Evolutionary conservation across 2,113 vertebrate genomes (phyloP), one percentile per base, ranked within the genome.

Genomic region (Clarias macrocephalus): DNA sequence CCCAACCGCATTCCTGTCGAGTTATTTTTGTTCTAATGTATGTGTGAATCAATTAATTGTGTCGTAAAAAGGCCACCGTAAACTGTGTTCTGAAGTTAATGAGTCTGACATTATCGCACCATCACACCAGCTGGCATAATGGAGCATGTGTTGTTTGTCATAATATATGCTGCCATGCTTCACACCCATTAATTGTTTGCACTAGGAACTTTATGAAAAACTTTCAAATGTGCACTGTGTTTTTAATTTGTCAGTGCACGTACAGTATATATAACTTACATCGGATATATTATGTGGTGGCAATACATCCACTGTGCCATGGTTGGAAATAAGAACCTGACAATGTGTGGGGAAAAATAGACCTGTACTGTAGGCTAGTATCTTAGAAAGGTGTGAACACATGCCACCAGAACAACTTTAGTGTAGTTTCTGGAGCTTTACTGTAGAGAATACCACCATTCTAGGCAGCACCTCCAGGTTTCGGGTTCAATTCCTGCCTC

Each of bases 111-210:
- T 98, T 97, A 97, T 96, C 97, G 96, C 97, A 96, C 97, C 96
- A 97, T 97, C 96, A 96, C 96, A 98, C 96, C 97, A 99, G 97
- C 97, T 99, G 97, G 97, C 96, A 96, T 94, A 95, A 96, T 93
- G 94, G 94, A 97, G 96, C 97, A 98, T 97, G 97, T 97, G 97
- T 96, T 98, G 97, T 99, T 98, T 97, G 97, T 99, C 97, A 98
- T 97, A 96, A 98, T 98, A 97, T 97, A 96, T 94, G 95, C 96
- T 96, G 97, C 96, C 96, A 96, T 93, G 94, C 96, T 96, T 96
- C 96, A 96, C 96, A 95, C 95, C 95, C 97, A 97, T 97, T 96
- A 96, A 97, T 96, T 96, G 96, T 97, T 97, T 96, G 95, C 94
- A 95, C 85, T 94, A 95, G 92, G 94, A 95, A 95, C 95, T 96